Evolutionary conservation across 1,140 invertebrate species (phyloP), one percentile per base, ranked within the genome.

Genomic region (Ceratosolen solmsi): DNA sequence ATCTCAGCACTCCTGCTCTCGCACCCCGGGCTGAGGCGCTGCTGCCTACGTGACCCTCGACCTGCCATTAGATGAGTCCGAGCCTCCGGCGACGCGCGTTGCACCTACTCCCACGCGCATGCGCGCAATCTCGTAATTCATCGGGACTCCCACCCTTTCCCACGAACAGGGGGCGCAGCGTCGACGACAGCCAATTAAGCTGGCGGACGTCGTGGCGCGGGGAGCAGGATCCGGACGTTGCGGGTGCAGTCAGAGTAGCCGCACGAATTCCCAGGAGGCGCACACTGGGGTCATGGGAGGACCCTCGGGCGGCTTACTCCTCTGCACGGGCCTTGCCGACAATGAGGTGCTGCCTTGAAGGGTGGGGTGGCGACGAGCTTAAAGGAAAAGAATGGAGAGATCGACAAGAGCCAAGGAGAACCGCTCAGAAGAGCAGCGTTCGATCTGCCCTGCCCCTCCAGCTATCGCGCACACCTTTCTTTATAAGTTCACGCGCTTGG

Each of bases 201-300:
- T 38, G 71, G 81, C 83, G 63, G 79, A 38, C 54, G 33, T 65
- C 17, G 2, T 3, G 30, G 65, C 54, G 49, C 46, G 38, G 41
- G 75, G 65, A 56, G 81, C 49, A 73, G 33, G 72, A 86, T 85
- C 80, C 56, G 71, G 82, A 83, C 74, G 79, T 72, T 74, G 80
- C 80, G 73, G n/a, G 38, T 70, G 75, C 75, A 46, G 56, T 5
- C 36, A 25, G 75, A 72, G 71, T 60, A 73, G 81, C 33, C 46
- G 51, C 41, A 15, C 86, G 84, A 87, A 89, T 91, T 89, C 88
- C 88, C 88, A 89, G 88, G 88, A 88, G 88, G 88, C 87, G 89
- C 87, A 86, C 71, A 54, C 86, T 86, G 88, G 89, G 91, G 91
- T 92, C 90, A 90, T 91, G 91, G 90, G 90, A 91, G 90, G 90